Percentiles rank a stretch among this genome's conserved stretches.
These are phyloP conservation scores for Ascaphus truei DNA, from an alignment of 2,113 vertebrate species.

Conservation along the genomic window DNA sequence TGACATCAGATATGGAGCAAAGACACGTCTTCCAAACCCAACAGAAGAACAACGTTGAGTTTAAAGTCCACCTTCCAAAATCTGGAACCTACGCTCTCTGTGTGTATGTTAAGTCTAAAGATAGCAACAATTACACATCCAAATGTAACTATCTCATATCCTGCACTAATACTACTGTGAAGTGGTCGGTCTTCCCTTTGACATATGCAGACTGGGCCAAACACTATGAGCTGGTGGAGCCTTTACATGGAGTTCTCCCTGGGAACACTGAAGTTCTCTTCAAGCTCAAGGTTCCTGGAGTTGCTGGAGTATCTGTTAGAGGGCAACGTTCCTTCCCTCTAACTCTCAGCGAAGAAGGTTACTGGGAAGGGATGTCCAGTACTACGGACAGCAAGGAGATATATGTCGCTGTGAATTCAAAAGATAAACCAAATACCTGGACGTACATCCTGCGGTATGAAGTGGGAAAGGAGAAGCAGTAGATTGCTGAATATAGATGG, in stretches of 20 bases:
- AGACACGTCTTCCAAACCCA: conserved; percentile 25
- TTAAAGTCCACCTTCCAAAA: conserved; percentile 36
- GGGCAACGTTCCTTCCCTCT: conserved; percentile 1
- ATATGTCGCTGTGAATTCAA: conserved; percentile 6
- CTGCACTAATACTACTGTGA: conserved; percentile 30
- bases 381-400: conserved; percentile 23
- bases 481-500: no score
- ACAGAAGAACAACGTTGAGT: conserved; percentile 10
- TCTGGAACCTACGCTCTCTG: conserved; percentile 38
- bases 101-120: conserved; percentile 22
- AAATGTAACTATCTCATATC: conserved; percentile 44
- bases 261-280: conserved; percentile 34
- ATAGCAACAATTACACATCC: background rate
- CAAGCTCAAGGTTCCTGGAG: conserved; percentile 37
- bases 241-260: conserved; percentile 42
- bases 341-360: conserved; percentile 19
- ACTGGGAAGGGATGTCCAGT: conserved; percentile 42
- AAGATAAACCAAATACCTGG: background rate
- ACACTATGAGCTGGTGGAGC: conserved; percentile 40
- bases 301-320: conserved; percentile 15
- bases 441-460: conserved; percentile 38
- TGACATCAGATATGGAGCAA: conserved; percentile 3
- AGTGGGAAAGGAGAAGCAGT: no score
- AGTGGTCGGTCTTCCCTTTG: conserved; percentile 40
- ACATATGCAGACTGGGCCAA: conserved; percentile 33